phyloP scores from a whole-genome alignment of 2,797 vertebrate genomes.

The Tragelaphus eurycerus region DNA sequence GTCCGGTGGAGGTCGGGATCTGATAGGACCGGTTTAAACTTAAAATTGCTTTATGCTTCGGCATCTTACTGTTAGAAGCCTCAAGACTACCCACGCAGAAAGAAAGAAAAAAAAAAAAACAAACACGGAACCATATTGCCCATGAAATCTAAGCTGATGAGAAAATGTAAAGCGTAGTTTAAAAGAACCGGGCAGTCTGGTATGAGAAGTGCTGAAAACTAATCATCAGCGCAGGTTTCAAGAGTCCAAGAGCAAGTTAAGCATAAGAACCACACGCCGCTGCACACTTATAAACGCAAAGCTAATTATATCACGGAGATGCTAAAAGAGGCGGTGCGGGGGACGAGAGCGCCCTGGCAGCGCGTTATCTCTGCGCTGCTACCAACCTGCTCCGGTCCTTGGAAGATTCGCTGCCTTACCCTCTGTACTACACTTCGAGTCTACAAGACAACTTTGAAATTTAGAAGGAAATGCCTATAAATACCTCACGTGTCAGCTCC shows the following conservation, averaged over 20 bases:
- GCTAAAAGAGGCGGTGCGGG: not conserved
- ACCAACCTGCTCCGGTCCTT: rapidly evolving
- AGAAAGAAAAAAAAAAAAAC: not conserved
- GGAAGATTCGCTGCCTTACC: not conserved
- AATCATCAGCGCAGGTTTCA: not conserved
- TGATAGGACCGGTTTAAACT: not conserved
- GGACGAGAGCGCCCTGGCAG: not conserved
- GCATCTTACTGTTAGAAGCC: not conserved
- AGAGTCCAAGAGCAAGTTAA: not conserved
- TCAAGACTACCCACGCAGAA: not conserved
- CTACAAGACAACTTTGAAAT: not conserved
- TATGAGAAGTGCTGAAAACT: not conserved
- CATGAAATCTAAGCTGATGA: constrained; percentile 1
- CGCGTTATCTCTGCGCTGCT: rapidly evolving
- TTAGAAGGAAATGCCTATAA: not conserved
- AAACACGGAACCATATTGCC: not conserved
- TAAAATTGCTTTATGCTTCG: not conserved
- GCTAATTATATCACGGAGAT: not conserved
- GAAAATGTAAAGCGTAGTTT: not conserved
- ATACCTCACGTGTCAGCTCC: not conserved
- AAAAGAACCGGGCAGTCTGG: not conserved
- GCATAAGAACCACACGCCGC: not conserved
- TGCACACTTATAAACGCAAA: not conserved
- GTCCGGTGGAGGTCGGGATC: not conserved
- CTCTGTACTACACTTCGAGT: not conserved